These are phyloP conservation scores for Euzetes globulus DNA, from an alignment of 2,888 invertebrate species.

Conservation along the genomic window DNA sequence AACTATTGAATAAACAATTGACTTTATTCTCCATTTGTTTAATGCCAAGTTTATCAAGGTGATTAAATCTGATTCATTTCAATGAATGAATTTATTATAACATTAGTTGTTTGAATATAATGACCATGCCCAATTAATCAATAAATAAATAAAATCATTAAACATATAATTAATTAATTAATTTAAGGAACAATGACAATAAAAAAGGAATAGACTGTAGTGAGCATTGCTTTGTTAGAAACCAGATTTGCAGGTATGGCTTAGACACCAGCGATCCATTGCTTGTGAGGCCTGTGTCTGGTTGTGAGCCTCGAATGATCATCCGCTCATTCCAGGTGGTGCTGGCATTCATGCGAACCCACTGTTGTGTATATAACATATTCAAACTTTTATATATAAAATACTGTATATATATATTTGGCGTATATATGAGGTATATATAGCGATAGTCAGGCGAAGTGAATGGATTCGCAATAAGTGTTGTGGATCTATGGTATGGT, in stretches of 20 bases:
- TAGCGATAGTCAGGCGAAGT: not conserved
- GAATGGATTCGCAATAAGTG: not conserved
- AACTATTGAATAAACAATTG: too few species aligned
- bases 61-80: too few species aligned
- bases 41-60: too few species aligned
- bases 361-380: not conserved
- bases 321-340: constrained; percentile 4
- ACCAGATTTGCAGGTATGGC: constrained; percentile 14
- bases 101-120: too few species aligned
- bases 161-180: not conserved
- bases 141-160: not conserved
- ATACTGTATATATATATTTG: not conserved
- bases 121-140: too few species aligned
- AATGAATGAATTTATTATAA: too few species aligned
- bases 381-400: too few species aligned
- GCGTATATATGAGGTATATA: constrained; percentile 2
- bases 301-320: not conserved
- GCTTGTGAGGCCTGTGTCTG: not conserved
- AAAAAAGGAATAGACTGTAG: not conserved
- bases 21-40: too few species aligned
- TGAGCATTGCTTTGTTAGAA: not conserved
- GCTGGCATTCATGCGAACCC: not conserved
- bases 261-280: not conserved
- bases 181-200: not conserved
- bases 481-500: not conserved